Evolutionary conservation across 2,113 vertebrate genomes (phyloP), one percentile per base, ranked within the genome.

Genomic region (Craseonycteris thonglongyai): DNA sequence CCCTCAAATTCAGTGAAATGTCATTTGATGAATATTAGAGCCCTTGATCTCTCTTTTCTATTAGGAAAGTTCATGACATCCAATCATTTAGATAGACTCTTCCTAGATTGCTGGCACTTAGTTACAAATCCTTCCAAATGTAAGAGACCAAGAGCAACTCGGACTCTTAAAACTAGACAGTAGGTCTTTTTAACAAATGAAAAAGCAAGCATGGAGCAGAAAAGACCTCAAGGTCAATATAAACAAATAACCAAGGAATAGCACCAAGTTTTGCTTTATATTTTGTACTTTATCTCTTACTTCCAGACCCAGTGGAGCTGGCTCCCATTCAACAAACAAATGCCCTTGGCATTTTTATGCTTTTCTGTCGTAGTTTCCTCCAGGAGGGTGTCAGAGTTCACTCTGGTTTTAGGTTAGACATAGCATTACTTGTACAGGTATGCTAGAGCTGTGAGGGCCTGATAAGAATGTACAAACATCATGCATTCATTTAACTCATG

Each of bases 301-400:
- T 88, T 18, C 54, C 85, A 96, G 93, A n/a, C 63, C n/a, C 72
- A 45, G 2, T 2, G 22, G 18, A 68, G 33, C 68, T 58, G 72
- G 61, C 49, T 69, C 42, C 59, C 78, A 45, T 81, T 94, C 86
- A 56, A 86, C 59, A 88, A 45, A 90, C 79, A 88, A 66, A 65
- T 89, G 87, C 45, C 68, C n/a, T 93, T 91, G 90, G 87, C 72
- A 26, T 63, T 75, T 71, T 74, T 90, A 45, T 90, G 56, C 45
- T 63, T 80, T 65, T 58, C n/a, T 76, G 28, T 59, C 51, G 18
- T 28, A 56, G 30, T 49, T 42, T 51, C 58, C 35, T 87, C 42
- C 56, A 22, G 35, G 51, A 88, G 76, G 81, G 72, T 7, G 0
- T 42, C 47, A 24, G 18, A 65, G 65, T 72, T 80, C 47, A 40